Conservation (phyloP, 2,888 invertebrate genomes). For the Drosophila paramelanica region DNA sequence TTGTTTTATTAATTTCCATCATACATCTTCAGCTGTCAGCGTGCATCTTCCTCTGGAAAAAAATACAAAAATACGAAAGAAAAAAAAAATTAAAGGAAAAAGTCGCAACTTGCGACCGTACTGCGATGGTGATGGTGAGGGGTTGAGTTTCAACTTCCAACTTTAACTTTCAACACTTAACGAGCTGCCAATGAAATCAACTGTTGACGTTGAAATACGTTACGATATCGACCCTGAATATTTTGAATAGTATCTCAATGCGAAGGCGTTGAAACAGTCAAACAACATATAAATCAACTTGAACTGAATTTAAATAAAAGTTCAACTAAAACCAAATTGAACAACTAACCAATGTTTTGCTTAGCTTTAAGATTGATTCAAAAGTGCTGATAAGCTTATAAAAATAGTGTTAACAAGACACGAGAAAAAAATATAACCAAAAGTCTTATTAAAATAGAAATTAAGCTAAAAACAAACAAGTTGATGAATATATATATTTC, state of each 20-base stretch:
- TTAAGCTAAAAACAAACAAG: neutral
- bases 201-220: conserved; percentile 23
- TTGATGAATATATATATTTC: neutral
- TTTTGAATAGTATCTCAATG: conserved; percentile 4
- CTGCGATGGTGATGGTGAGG: neutral
- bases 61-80: neutral
- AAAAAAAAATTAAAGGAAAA: neutral
- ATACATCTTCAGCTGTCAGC: conserved; percentile 80
- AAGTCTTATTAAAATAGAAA: conserved; percentile 1
- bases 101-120: neutral
- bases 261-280: conserved; percentile 33
- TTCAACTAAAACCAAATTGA: conserved; percentile 6
- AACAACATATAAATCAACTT: conserved; percentile 44
- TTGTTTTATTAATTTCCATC: conserved; percentile 82
- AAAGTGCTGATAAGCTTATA: conserved; percentile 1
- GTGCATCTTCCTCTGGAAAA: conserved; percentile 24
- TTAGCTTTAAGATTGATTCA: conserved; percentile 1
- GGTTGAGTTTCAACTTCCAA: conserved; percentile 6
- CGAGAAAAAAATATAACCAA: neutral
- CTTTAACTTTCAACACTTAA: conserved; percentile 45
- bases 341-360: neutral
- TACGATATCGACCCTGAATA: conserved; percentile 19
- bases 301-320: conserved; percentile 10
- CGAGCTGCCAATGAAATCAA: conserved; percentile 59
- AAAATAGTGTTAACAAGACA: neutral